Conservation (phyloP, 2,797 vertebrate species). For the Rhincodon typus region DNA sequence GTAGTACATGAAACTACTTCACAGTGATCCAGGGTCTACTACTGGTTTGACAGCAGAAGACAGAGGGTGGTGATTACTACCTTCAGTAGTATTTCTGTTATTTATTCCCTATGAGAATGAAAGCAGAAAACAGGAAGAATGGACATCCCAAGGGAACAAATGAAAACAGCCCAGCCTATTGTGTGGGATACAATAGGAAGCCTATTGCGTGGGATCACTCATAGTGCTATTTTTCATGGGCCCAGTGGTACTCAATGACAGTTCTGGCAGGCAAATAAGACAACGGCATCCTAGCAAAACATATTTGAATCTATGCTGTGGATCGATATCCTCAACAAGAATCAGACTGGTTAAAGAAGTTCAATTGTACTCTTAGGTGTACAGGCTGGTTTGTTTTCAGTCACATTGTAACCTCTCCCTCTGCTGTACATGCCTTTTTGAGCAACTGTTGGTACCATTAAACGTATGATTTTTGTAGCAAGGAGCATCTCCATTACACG, state of each 20-base stretch:
- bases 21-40: slow-evolving; percentile 45
- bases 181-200: too few species aligned
- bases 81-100: background rate
- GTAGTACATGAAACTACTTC: slow-evolving; percentile 1
- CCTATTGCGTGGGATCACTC: background rate
- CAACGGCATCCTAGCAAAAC: background rate
- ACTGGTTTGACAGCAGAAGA: slow-evolving; percentile 22
- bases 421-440: too few species aligned
- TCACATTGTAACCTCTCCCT: too few species aligned
- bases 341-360: too few species aligned
- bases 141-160: background rate
- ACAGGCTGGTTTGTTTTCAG: too few species aligned
- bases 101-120: background rate
- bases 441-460: too few species aligned
- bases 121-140: background rate
- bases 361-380: too few species aligned
- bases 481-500: background rate
- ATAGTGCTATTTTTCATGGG: background rate
- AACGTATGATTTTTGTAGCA: too few species aligned
- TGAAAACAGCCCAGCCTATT: background rate
- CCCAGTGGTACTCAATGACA: background rate
- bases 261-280: background rate
- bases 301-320: background rate
- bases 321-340: too few species aligned
- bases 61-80: background rate